A percentile compares a stretch with the other conserved stretches of the same genome.
These are phyloP conservation scores for Drosophila ananassae DNA, from an alignment of 1,140 invertebrate species.

Conservation along the genomic window DNA sequence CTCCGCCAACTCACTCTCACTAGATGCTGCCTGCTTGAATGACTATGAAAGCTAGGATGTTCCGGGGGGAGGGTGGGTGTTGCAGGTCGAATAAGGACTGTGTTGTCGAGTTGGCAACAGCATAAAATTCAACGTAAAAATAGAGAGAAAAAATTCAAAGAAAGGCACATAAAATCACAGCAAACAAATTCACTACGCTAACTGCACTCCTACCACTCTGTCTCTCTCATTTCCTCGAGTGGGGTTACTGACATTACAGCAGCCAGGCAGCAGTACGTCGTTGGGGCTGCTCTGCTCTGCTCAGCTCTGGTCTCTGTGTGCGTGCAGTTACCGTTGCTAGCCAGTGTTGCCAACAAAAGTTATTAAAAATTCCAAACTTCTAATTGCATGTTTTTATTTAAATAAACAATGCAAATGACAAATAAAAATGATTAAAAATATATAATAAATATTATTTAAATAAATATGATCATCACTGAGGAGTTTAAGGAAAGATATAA, in stretches of 20 bases:
- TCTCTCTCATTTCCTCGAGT: constrained; percentile 59
- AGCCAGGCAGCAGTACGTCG: constrained; percentile 48
- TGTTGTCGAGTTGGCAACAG: constrained; percentile 71
- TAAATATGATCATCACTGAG: neutral
- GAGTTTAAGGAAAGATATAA: neutral
- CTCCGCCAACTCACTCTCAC: constrained; percentile 69
- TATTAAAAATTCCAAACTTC: neutral
- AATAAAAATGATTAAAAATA: neutral
- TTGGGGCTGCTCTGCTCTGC: constrained; percentile 37
- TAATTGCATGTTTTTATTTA: no score
- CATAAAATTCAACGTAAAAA: constrained; percentile 58
- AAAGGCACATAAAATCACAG: constrained; percentile 72
- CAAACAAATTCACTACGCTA: constrained; percentile 65
- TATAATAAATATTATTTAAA: neutral
- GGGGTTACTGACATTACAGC: constrained; percentile 82
- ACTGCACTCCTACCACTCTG: constrained; percentile 51
- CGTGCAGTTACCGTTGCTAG: constrained; percentile 31
- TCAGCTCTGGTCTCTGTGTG: constrained; percentile 22
- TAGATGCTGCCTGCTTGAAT: constrained; percentile 57
- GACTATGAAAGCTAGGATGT: constrained; percentile 52
- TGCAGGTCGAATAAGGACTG: constrained; percentile 45
- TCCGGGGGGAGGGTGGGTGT: constrained; percentile 22
- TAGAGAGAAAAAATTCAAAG: constrained; percentile 28
- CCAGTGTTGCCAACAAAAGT: constrained; percentile 7
- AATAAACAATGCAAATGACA: no score